These are phyloP conservation scores for Budorcas taxicolor DNA, from an alignment of 2,113 vertebrate genomes.

Conservation along the genomic window DNA sequence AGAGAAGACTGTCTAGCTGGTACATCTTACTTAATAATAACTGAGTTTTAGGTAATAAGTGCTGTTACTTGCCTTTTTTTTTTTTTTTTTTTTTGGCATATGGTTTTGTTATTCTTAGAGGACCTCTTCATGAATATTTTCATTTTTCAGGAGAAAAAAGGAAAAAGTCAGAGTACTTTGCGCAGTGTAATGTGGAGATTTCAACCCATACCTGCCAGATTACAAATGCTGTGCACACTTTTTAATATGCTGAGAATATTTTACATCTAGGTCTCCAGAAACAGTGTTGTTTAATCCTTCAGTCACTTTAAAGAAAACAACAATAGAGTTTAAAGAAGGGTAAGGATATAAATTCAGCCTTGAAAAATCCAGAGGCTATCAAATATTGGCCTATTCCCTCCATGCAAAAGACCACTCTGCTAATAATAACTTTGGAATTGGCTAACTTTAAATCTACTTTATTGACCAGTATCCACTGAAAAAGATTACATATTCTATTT, in stretches of 20 bases:
- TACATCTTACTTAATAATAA: not conserved
- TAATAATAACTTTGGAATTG: slow-evolving; percentile 1
- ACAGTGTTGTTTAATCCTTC: not conserved
- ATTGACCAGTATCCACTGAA: not conserved
- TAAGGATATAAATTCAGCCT: not conserved
- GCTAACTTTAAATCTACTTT: not conserved
- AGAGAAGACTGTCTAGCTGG: not conserved
- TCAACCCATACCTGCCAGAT: not conserved
- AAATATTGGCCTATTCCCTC: not conserved
- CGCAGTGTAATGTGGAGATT: not conserved
- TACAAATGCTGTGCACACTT: not conserved
- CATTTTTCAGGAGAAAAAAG: not conserved
- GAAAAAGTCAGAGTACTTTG: not conserved
- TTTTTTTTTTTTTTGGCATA: not conserved
- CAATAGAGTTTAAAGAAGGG: not conserved
- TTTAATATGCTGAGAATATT: not conserved
- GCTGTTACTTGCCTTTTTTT: not conserved
- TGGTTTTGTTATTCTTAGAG: not conserved
- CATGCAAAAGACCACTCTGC: not conserved
- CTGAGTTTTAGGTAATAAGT: not conserved
- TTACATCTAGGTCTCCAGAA: not conserved
- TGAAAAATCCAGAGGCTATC: not conserved
- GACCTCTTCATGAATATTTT: not conserved
- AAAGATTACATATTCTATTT: not conserved
- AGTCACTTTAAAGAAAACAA: not conserved